phyloP scores from a whole-genome alignment of 1,140 invertebrate species.

The Caerostris extrusa region DNA sequence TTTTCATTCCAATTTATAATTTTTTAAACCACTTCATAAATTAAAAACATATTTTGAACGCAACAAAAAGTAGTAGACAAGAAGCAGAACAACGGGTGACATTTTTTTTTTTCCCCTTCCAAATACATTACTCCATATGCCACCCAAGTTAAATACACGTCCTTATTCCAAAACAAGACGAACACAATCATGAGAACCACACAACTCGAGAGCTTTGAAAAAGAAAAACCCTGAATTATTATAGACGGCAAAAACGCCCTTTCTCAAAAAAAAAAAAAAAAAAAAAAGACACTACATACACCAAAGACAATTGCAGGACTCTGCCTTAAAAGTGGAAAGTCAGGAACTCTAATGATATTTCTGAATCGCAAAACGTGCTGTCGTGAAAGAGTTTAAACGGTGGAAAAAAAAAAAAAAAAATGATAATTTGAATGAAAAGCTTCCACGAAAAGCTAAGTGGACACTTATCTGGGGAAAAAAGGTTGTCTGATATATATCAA shows the following conservation, averaged over 20 bases:
- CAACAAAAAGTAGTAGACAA: too few relatives aligned
- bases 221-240: not conserved
- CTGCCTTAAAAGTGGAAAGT: not conserved
- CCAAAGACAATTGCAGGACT: not conserved
- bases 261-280: too few relatives aligned
- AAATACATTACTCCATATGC: not conserved
- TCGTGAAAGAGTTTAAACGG: not conserved
- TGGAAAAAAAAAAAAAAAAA: not conserved
- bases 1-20: too few relatives aligned
- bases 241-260: not conserved
- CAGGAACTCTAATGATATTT: not conserved
- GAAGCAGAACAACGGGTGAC: too few relatives aligned
- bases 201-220: too few relatives aligned
- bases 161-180: too few relatives aligned
- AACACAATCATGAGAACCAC: too few relatives aligned
- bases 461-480: not conserved
- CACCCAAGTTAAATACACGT: not conserved
- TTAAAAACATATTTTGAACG: too few relatives aligned
- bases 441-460: conserved; percentile 30
- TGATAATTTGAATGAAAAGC: not conserved
- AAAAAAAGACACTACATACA: not conserved
- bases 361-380: not conserved
- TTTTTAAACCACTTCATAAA: too few relatives aligned
- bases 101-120: not conserved
- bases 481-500: conserved; percentile 5